phyloP scores from a whole-genome alignment of 2,797 vertebrate genomes.

The Argyrosomus regius region DNA sequence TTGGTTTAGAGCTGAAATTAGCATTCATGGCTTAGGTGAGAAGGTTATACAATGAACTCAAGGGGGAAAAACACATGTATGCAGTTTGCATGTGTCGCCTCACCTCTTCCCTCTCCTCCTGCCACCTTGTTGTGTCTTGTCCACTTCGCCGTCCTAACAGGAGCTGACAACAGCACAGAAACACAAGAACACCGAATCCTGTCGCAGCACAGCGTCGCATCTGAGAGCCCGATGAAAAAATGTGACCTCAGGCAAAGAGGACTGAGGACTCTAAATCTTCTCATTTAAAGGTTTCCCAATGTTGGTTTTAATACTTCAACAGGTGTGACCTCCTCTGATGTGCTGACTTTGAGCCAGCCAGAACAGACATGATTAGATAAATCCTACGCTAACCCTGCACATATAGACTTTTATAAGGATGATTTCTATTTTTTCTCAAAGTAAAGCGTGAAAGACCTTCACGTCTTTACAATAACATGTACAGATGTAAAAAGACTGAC shows the following conservation, averaged over 20 bases:
- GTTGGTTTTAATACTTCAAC: not conserved
- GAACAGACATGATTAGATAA: not conserved
- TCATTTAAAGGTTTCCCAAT: not conserved
- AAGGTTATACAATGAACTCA: not conserved
- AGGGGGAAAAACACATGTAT: not conserved
- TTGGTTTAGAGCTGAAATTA: not conserved
- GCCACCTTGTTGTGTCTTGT: slow-evolving; percentile 14
- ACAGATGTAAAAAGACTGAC: not conserved
- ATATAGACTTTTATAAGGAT: not conserved
- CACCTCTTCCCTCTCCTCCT: not conserved
- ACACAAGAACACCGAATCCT: slow-evolving; percentile 13
- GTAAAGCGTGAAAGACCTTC: not conserved
- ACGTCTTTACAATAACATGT: not conserved
- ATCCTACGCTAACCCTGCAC: not conserved
- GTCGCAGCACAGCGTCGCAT: slow-evolving; percentile 12
- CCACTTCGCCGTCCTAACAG: slow-evolving; percentile 16
- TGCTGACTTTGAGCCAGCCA: not conserved
- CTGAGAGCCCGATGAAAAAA: slow-evolving; percentile 18
- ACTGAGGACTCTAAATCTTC: not conserved
- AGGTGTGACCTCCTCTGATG: not conserved
- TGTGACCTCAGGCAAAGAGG: not conserved
- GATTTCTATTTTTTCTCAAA: not conserved
- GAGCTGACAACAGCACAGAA: slow-evolving; percentile 12
- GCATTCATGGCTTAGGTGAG: not conserved
- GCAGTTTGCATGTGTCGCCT: not conserved